Conservation (phyloP, 2,797 vertebrate genomes). For the Diplodus puntazzo region DNA sequence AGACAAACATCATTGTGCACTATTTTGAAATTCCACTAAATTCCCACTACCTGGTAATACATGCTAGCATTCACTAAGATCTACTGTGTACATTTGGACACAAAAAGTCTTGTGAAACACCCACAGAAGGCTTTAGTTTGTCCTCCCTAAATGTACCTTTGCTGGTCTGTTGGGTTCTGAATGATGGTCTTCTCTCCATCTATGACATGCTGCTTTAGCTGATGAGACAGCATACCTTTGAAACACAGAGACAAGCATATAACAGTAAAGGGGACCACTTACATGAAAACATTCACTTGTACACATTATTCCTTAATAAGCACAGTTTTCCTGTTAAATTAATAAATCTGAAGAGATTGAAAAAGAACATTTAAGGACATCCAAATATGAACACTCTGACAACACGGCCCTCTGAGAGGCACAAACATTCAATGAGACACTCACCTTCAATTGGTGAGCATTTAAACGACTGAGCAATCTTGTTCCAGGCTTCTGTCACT, state of each 20-base stretch:
- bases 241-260: neutral
- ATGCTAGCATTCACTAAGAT: neutral
- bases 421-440: conserved; percentile 39
- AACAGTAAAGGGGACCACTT: neutral
- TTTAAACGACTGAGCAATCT: conserved; percentile 96
- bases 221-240: conserved; percentile 96
- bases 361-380: neutral
- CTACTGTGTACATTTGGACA: neutral
- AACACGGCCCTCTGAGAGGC: neutral
- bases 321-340: neutral
- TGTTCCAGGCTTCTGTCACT: conserved; percentile 98
- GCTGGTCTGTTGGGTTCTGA: conserved; percentile 97
- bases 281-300: neutral
- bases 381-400: neutral
- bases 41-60: neutral
- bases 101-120: neutral
- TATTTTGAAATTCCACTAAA: neutral
- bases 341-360: neutral
- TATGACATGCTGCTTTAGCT: conserved; percentile 96
- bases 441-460: conserved; percentile 96
- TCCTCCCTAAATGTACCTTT: conserved; percentile 83
- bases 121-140: neutral
- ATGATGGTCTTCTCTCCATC: conserved; percentile 98
- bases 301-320: neutral
- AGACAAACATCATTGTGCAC: neutral